Percentiles rank a stretch among this genome's conserved stretches.
Conservation (phyloP, 2,888 invertebrate genomes). For the Sarcophaga rosellei region DNA sequence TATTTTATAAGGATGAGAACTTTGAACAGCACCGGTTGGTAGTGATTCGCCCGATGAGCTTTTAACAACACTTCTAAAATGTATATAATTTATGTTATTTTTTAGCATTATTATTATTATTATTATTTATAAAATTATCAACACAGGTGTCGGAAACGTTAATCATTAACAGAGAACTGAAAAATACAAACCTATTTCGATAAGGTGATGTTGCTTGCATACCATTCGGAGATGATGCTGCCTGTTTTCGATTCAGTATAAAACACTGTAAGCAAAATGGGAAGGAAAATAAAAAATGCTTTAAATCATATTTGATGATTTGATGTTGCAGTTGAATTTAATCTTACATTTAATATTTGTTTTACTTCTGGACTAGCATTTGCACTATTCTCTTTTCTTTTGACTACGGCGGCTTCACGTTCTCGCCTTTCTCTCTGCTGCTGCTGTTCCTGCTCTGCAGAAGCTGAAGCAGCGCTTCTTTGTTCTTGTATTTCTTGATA, state of each 20-base stretch:
- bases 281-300: background rate
- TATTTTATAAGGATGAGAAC: conserved; percentile 87
- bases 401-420: conserved; percentile 92
- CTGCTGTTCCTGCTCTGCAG: conserved; percentile 87
- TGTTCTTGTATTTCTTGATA: conserved; percentile 93
- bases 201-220: conserved; percentile 87
- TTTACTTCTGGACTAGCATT: conserved; percentile 98
- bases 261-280: conserved; percentile 84
- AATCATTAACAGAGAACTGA: background rate
- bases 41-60: conserved; percentile 86
- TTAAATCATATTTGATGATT: background rate
- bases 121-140: no score
- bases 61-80: conserved; percentile 84
- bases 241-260: conserved; percentile 90
- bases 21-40: conserved; percentile 84
- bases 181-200: conserved; percentile 87
- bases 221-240: conserved; percentile 86
- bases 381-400: conserved; percentile 97
- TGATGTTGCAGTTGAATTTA: background rate
- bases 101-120: no score
- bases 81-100: background rate
- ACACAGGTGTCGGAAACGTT: no score
- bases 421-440: conserved; percentile 87
- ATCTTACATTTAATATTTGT: conserved; percentile 92
- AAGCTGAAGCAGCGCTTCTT: conserved; percentile 80